A percentile compares a stretch with the other conserved stretches of the same genome.
Conservation (phyloP, 2,888 invertebrate genomes). For the Lasiommata megera region DNA sequence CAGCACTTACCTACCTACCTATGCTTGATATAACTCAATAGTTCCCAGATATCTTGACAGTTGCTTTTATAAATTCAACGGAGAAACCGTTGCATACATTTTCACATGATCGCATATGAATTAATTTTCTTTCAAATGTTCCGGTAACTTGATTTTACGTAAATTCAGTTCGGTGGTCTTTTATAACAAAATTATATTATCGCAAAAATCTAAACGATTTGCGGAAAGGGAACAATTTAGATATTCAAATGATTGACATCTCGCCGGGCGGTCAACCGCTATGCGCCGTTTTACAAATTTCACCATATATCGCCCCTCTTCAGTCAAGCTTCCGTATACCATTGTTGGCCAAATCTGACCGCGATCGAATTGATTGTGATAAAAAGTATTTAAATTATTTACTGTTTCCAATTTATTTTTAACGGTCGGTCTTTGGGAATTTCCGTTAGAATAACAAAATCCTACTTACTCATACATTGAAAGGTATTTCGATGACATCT, state of each 20-base stretch:
- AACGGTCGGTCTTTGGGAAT: conserved; percentile 57
- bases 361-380: conserved; percentile 66
- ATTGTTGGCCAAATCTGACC: conserved; percentile 66
- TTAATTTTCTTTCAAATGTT: conserved; percentile 42
- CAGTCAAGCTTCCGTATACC: conserved; percentile 50
- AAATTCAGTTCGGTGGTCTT: conserved; percentile 65
- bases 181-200: conserved; percentile 67
- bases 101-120: conserved; percentile 58
- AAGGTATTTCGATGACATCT: conserved; percentile 8
- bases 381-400: conserved; percentile 66
- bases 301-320: conserved; percentile 39
- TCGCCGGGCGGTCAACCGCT: conserved; percentile 71
- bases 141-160: conserved; percentile 52
- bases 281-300: conserved; percentile 42
- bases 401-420: conserved; percentile 45
- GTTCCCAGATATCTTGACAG: conserved; percentile 33
- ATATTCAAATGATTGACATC: conserved; percentile 81
- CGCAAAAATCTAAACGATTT: conserved; percentile 67
- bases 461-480: neutral
- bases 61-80: conserved; percentile 39
- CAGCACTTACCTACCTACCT: neutral
- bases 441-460: conserved; percentile 49
- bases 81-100: conserved; percentile 63
- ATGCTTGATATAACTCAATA: neutral
- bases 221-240: conserved; percentile 65